Conservation (phyloP, 2,113 vertebrate genomes). For the Sinocyclocheilus rhinocerous region DNA sequence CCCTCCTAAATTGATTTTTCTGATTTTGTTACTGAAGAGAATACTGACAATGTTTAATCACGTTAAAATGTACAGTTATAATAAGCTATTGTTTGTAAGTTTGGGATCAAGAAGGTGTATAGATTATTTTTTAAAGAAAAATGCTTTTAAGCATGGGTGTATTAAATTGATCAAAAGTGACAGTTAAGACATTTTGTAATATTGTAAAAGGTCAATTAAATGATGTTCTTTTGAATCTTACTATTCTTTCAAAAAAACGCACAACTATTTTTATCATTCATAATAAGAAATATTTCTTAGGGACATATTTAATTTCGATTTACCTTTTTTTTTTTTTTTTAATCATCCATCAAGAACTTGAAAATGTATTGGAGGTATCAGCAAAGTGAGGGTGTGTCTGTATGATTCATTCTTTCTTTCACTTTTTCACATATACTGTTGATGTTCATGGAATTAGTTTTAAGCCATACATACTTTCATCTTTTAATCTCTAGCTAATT, state of each 20-base stretch:
- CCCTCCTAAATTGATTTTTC: neutral
- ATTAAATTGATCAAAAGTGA: neutral
- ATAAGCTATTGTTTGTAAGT: too few species aligned
- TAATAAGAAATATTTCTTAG: neutral
- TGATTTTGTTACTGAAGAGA: neutral
- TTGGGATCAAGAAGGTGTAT: too few species aligned
- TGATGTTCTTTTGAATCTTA: too few species aligned
- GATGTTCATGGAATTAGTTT: conserved; percentile 1
- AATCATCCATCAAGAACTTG: neutral
- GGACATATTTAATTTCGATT: neutral
- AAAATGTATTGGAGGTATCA: too few species aligned
- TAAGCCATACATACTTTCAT: conserved; percentile 15
- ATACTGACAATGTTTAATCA: neutral
- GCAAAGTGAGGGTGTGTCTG: too few species aligned
- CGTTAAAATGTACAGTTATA: too few species aligned
- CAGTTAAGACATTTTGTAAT: too few species aligned
- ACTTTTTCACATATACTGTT: neutral
- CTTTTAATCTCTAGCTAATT: conserved; percentile 8
- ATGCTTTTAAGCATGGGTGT: neutral
- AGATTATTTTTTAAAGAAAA: too few species aligned
- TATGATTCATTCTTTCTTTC: neutral
- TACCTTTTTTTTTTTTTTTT: neutral
- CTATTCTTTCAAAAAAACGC: too few species aligned
- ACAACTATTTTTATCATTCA: neutral
- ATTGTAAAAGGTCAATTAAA: too few species aligned